Evolutionary conservation across 2,113 vertebrate species (phyloP), one percentile per base, ranked within the genome.

Genomic region (Muntiacus muntjak): DNA sequence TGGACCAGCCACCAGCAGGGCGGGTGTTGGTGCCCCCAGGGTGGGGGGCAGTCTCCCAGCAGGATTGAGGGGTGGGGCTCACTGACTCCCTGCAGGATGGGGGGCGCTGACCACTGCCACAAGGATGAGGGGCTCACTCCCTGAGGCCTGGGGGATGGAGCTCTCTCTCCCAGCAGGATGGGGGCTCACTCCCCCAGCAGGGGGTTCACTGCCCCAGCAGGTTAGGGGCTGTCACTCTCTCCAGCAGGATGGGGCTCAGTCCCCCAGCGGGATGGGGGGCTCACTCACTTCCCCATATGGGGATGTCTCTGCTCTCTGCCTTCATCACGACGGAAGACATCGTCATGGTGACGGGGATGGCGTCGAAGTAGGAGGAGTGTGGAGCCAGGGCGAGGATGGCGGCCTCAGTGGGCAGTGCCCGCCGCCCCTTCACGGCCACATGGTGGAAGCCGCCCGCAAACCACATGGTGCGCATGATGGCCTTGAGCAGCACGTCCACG

Each of bases 231-330:
- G 19, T 57, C 55, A 57, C 7, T 57, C 7, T 21, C 19, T 9
- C 55, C 55, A 23, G 55, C 26, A 28, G 58, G 58, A 60, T 7
- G 7, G 60, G 43, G 43, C 2, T 25, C 57, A 57, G 23, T 57
- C 55, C 55, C 54, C 67, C 21, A 7, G 40, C 2, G 4, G n/a
- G 40, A 6, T 8, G 28, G 17, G 58, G 47, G 81, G 50, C 2
- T 45, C 88, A 99, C 99, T 99, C 98, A 99, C 99, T 99, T 98
- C 99, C 99, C 99, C 99, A 99, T 28, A 99, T 96, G 36, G 99
- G 99, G 98, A 99, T 99, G 98, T 99, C 99, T 98, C 99, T 99
- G 98, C 99, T 99, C 99, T 99, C 99, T 1, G 99, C 99, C 98
- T 99, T 99, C 98, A 99, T 99, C 94, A 99, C 99, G 28, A 99